Conservation (phyloP, 2,113 vertebrate genomes). For the Steatornis caripensis region DNA sequence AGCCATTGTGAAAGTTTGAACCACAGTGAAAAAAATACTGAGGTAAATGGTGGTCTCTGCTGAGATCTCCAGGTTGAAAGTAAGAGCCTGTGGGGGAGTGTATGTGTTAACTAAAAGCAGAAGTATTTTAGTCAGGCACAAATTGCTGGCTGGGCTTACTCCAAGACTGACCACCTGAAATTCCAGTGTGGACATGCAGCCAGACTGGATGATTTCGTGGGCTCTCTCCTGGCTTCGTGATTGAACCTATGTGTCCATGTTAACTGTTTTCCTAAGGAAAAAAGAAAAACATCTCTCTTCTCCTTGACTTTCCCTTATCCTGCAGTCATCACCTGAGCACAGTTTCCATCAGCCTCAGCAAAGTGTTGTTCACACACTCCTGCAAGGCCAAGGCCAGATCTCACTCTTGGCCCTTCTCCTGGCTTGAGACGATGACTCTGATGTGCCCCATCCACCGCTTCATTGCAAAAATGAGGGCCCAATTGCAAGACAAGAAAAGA, state of each 20-base stretch:
- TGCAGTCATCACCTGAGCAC: not conserved
- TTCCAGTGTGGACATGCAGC: not conserved
- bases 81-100: not conserved
- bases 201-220: not conserved
- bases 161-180: not conserved
- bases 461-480: not conserved
- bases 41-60: not conserved
- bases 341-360: not conserved
- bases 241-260: not conserved
- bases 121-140: not conserved
- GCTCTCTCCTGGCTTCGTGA: not conserved
- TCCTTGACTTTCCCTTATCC: not conserved
- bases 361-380: not conserved
- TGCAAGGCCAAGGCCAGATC: not conserved
- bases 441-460: not conserved
- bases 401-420: not conserved
- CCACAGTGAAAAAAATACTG: not conserved
- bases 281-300: not conserved
- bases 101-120: not conserved
- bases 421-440: not conserved
- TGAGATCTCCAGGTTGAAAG: not conserved
- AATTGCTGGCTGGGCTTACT: accelerated
- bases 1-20: not conserved
- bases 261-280: not conserved
- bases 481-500: not conserved